Evolutionary conservation across 2,113 vertebrate species (phyloP).

Genomic region (Hassar affinis): DNA sequence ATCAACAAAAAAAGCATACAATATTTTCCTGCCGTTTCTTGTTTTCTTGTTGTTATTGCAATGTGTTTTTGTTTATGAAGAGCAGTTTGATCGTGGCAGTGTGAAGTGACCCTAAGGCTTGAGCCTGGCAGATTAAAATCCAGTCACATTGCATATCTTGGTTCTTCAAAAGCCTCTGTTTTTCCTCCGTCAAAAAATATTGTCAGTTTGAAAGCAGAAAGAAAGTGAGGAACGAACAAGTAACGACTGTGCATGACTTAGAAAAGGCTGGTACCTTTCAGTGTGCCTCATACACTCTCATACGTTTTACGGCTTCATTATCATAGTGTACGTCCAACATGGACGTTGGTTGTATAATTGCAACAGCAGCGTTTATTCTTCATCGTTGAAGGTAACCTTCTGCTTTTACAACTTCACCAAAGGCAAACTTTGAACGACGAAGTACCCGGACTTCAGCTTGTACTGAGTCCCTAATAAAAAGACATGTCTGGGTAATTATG

Average conservation of each 20-base stretch:
- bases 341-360: neutral
- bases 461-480: constrained; percentile 65
- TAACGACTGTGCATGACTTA: neutral
- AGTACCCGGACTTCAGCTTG: neutral
- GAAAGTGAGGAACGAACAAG: neutral
- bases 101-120: neutral
- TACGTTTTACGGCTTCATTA: neutral
- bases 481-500: constrained; percentile 76
- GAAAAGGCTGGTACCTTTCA: neutral
- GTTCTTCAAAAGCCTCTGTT: neutral
- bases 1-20: too few species aligned
- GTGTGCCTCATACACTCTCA: neutral
- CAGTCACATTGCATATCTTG: neutral
- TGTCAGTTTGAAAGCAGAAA: neutral
- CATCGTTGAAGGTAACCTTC: constrained; percentile 21
- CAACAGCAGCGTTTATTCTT: neutral
- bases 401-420: constrained; percentile 41
- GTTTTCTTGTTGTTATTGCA: neutral
- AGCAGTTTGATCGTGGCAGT: neutral
- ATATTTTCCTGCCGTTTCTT: neutral
- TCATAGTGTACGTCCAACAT: neutral
- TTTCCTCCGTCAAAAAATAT: neutral
- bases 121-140: neutral
- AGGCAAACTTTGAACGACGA: neutral
- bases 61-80: neutral